phyloP scores from a whole-genome alignment of 2,888 invertebrate species.

The Drosophila paracracens region DNA sequence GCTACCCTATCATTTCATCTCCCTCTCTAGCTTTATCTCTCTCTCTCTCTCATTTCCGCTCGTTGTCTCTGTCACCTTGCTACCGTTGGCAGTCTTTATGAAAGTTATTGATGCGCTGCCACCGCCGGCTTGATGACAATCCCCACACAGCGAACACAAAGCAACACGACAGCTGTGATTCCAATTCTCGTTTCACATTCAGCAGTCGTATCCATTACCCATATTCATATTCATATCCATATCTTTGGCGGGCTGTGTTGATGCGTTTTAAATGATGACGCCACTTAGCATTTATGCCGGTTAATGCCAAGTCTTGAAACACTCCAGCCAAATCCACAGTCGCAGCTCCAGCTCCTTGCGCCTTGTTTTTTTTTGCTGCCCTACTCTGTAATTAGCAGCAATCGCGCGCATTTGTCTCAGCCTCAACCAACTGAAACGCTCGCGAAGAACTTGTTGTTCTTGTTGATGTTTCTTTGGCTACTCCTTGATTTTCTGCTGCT shows the following conservation, averaged over 20 bases:
- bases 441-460: constrained; percentile 29
- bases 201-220: constrained; percentile 29
- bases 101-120: constrained; percentile 78
- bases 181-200: constrained; percentile 2
- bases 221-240: constrained; percentile 43
- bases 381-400: constrained; percentile 76
- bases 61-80: constrained; percentile 24
- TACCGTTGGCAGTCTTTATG: constrained; percentile 76
- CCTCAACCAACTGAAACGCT: constrained; percentile 23
- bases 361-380: constrained; percentile 3
- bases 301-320: constrained; percentile 63
- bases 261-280: constrained; percentile 84
- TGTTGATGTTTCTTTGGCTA: constrained; percentile 1
- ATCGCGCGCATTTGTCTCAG: constrained; percentile 78
- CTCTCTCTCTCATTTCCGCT: neutral
- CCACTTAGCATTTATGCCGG: constrained; percentile 83
- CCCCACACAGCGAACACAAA: constrained; percentile 37
- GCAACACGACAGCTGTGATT: constrained; percentile 8
- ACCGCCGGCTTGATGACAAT: constrained; percentile 76
- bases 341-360: constrained; percentile 16
- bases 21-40: neutral
- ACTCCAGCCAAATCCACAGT: constrained; percentile 4
- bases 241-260: constrained; percentile 75
- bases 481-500: neutral
- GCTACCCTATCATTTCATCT: neutral